These are phyloP conservation scores for Sorex araneus DNA, from an alignment of 2,113 vertebrate genomes.

Conservation along the genomic window DNA sequence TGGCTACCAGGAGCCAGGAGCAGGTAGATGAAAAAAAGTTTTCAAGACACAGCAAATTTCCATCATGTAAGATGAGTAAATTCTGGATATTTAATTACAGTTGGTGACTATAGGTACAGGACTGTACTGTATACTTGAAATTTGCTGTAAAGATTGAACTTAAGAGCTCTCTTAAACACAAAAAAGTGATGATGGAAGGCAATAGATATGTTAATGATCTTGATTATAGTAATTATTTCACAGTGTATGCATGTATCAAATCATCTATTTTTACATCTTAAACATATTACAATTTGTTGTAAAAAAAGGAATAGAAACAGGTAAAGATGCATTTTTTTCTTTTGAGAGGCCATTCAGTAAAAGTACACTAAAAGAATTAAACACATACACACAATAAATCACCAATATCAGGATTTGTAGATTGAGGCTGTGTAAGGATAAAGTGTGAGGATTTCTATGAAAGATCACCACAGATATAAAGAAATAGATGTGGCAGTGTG, in stretches of 20 bases:
- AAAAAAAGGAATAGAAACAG: background rate
- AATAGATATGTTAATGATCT: constrained; percentile 1
- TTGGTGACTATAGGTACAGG: background rate
- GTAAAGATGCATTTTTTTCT: background rate
- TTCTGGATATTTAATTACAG: background rate
- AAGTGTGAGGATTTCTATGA: background rate
- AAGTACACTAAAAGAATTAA: background rate
- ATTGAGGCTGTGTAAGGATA: background rate
- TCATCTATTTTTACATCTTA: background rate
- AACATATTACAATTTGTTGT: background rate
- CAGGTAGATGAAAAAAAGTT: background rate
- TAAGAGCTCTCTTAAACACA: background rate
- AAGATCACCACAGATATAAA: background rate
- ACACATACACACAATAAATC: background rate
- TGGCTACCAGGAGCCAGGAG: background rate
- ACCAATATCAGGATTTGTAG: background rate
- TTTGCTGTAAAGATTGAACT: background rate
- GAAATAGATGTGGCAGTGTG: background rate
- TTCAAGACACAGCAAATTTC: background rate
- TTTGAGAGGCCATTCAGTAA: background rate
- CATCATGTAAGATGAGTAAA: background rate
- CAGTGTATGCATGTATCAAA: background rate
- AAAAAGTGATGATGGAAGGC: background rate
- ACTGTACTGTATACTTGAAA: background rate
- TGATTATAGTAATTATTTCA: constrained; percentile 1